Percentiles rank a stretch among this genome's conserved stretches.
Conservation (phyloP, 2,888 invertebrate species). For the Alloplasta piceator region DNA sequence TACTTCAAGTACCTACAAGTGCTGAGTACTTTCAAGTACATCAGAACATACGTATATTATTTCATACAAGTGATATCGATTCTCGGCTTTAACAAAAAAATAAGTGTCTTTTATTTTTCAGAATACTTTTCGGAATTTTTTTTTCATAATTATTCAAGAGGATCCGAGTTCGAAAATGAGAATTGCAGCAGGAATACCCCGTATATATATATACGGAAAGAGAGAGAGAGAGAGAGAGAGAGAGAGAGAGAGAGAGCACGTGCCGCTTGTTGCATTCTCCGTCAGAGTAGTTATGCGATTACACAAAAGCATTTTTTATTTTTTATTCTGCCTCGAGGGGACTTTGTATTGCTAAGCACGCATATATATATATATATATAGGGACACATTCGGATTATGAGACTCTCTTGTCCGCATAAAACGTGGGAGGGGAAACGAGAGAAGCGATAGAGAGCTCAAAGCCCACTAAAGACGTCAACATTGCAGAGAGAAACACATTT, state of each 20-base stretch:
- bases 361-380: neutral
- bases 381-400: neutral
- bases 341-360: constrained; percentile 40
- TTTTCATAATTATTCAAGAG: too few species aligned
- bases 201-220: too few species aligned
- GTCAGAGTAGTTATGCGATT: constrained; percentile 64
- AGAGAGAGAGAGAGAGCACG: constrained; percentile 38
- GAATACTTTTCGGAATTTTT: too few species aligned
- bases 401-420: neutral
- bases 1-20: too few species aligned
- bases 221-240: constrained; percentile 40
- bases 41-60: too few species aligned
- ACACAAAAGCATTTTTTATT: constrained; percentile 60
- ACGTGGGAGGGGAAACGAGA: constrained; percentile 5
- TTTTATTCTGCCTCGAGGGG: constrained; percentile 55
- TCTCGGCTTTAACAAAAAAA: too few species aligned
- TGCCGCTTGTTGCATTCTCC: constrained; percentile 61
- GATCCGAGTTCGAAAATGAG: too few species aligned
- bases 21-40: too few species aligned
- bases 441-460: neutral
- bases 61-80: too few species aligned
- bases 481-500: neutral
- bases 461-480: too few species aligned
- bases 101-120: too few species aligned
- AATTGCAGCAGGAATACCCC: too few species aligned